Percentiles rank a stretch among this genome's conserved stretches.
These are phyloP conservation scores for Leptobrachium leishanense DNA, from an alignment of 2,113 vertebrate species.

Conservation along the genomic window DNA sequence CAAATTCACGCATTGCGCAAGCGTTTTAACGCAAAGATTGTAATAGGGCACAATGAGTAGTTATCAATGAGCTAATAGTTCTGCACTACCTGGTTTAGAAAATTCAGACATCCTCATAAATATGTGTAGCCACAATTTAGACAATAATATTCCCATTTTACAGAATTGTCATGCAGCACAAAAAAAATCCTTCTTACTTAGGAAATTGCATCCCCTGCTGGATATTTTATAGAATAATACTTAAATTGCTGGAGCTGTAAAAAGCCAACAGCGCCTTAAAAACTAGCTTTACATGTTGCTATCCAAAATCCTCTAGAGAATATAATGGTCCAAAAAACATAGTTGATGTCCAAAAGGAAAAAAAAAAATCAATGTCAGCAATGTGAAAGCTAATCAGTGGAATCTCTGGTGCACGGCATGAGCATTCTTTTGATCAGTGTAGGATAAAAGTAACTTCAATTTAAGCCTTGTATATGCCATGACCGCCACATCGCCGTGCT, in stretches of 20 bases:
- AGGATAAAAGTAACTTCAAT: constrained; percentile 9
- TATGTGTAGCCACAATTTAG: too few species aligned
- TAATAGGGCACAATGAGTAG: too few species aligned
- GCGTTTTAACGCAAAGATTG: too few species aligned
- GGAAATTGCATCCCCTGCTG: constrained; percentile 36
- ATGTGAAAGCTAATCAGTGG: constrained; percentile 22
- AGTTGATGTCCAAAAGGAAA: background rate
- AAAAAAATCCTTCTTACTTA: background rate
- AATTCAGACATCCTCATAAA: too few species aligned
- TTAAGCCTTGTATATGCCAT: constrained; percentile 16
- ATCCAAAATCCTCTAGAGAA: constrained; percentile 6
- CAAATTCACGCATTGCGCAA: too few species aligned
- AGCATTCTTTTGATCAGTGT: constrained; percentile 17
- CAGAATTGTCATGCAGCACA: too few species aligned
- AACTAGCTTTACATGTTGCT: background rate
- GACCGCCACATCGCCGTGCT: background rate
- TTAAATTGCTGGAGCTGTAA: background rate
- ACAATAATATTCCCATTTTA: too few species aligned
- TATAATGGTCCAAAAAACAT: constrained; percentile 36
- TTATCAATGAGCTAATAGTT: too few species aligned
- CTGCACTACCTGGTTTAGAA: too few species aligned
- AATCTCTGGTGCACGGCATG: constrained; percentile 10
- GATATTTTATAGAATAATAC: background rate
- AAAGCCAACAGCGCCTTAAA: constrained; percentile 3
- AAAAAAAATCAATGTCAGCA: constrained; percentile 18